phyloP scores from a whole-genome alignment of 2,113 vertebrate genomes.

The Mionectes macconnelli region DNA sequence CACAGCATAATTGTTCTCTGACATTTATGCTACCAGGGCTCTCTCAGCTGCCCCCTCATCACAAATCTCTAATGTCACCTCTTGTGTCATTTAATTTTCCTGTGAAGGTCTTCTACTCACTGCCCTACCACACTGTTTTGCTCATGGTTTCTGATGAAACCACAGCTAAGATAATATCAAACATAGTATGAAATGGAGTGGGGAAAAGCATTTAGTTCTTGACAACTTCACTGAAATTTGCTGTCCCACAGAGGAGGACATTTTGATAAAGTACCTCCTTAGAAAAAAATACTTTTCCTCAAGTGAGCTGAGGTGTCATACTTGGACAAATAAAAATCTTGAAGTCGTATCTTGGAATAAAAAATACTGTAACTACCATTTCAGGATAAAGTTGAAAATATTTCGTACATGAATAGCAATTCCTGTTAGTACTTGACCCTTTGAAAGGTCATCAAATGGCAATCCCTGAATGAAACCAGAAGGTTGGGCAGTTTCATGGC shows the following conservation, averaged over 20 bases:
- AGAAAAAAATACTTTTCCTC: neutral
- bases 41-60: constrained; percentile 22
- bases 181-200: neutral
- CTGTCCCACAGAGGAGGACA: neutral
- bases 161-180: neutral
- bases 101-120: constrained; percentile 25
- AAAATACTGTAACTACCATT: neutral
- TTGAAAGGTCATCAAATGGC: neutral
- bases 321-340: neutral
- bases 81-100: constrained; percentile 29
- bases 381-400: neutral
- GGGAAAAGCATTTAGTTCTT: neutral
- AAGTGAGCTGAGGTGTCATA: neutral
- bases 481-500: neutral
- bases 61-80: neutral
- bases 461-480: neutral
- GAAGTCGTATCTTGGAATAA: neutral
- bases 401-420: neutral
- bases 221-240: neutral
- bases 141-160: neutral
- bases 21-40: neutral
- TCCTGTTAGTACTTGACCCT: constrained; percentile 9
- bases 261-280: neutral
- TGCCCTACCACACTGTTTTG: neutral
- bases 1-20: constrained; percentile 19